Percentiles rank a stretch among this genome's conserved stretches.
These are phyloP conservation scores for Teleiodes luculella DNA, from an alignment of 2,888 invertebrate species.

Conservation along the genomic window DNA sequence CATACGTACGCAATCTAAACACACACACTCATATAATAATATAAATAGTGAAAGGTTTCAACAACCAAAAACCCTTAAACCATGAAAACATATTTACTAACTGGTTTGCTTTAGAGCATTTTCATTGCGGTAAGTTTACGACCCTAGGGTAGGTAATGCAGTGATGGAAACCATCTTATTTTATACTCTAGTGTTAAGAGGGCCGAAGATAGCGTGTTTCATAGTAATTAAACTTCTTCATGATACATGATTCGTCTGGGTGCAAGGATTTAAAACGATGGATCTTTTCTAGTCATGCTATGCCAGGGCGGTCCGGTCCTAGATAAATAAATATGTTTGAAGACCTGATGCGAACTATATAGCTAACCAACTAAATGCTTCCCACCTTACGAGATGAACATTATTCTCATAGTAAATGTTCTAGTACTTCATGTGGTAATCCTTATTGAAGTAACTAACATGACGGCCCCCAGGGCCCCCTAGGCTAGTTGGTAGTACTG, in stretches of 20 bases:
- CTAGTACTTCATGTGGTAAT: no score
- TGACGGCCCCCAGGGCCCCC: no score
- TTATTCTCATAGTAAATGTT: no score
- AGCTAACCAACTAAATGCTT: no score
- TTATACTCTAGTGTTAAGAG: conserved; percentile 49
- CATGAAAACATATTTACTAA: conserved; percentile 66
- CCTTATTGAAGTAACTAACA: no score
- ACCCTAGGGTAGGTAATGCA: conserved; percentile 27
- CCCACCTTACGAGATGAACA: no score
- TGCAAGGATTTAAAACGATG: conserved; percentile 24
- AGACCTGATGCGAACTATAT: no score
- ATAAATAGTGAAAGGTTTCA: background rate
- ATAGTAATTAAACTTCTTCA: conserved; percentile 69
- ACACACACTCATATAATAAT: no score
- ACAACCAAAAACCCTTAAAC: conserved; percentile 21
- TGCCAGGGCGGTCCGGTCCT: no score
- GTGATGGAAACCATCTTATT: conserved; percentile 41
- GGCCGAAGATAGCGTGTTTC: conserved; percentile 65
- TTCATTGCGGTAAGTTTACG: conserved; percentile 72
- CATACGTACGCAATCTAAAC: no score
- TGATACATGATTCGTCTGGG: conserved; percentile 62
- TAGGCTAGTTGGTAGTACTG: no score
- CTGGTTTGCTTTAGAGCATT: conserved; percentile 65
- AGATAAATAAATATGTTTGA: no score
- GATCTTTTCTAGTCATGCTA: background rate